Evolutionary conservation across 2,113 vertebrate genomes (phyloP).

Genomic region (Athene cunicularia): DNA sequence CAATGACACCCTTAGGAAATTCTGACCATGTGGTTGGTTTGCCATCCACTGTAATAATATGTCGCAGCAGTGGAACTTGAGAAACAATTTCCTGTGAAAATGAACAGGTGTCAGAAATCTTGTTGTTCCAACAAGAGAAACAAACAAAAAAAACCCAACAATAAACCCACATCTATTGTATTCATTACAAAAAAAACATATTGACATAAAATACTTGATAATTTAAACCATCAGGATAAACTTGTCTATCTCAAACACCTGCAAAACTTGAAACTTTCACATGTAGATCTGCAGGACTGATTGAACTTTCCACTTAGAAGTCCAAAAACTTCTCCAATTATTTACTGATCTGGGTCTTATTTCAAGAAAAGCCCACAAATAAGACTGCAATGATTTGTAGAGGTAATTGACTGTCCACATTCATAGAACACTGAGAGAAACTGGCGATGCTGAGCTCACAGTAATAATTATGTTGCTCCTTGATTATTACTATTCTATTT

Average conservation of each 20-base stretch:
- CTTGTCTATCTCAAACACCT: neutral
- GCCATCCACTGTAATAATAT: slow-evolving; percentile 89
- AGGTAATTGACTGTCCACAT: neutral
- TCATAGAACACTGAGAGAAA: neutral
- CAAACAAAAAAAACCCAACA: too few relatives aligned
- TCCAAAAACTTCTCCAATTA: neutral
- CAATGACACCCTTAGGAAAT: slow-evolving; percentile 83
- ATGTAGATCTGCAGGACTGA: neutral
- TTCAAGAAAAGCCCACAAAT: neutral
- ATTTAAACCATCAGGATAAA: neutral
- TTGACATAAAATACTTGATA: neutral
- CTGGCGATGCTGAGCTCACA: neutral
- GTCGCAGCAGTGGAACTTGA: slow-evolving; percentile 83
- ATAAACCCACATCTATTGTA: neutral
- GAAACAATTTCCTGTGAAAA: slow-evolving; percentile 84
- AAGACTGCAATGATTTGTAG: neutral
- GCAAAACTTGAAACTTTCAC: neutral
- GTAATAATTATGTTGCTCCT: neutral
- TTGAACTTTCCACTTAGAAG: neutral
- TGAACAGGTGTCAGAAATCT: neutral
- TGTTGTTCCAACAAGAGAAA: neutral
- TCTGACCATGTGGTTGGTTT: slow-evolving; percentile 78
- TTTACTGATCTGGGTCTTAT: neutral
- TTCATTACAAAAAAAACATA: neutral
- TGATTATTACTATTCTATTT: neutral